Evolutionary conservation across 2,113 vertebrate species (phyloP).

Genomic region (Hyperopisus bebe): DNA sequence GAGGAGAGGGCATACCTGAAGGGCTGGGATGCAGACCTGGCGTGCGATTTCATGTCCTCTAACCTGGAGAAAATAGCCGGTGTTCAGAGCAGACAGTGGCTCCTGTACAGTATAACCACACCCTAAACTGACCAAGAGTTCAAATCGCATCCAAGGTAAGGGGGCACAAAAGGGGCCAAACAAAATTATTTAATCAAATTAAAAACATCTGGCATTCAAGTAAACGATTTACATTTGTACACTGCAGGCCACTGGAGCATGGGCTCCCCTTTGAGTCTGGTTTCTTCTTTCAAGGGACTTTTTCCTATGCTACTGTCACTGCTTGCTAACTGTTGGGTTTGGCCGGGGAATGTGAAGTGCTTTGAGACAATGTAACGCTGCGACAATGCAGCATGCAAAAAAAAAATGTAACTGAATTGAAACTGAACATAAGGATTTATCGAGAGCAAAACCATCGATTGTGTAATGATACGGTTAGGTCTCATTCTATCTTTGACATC

Average conservation of each 20-base stretch:
- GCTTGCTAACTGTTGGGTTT: too few relatives aligned
- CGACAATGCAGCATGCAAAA: too few relatives aligned
- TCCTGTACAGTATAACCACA: not conserved
- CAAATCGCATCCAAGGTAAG: not conserved
- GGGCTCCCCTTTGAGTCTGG: too few relatives aligned
- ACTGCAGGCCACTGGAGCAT: too few relatives aligned
- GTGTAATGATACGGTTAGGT: not conserved
- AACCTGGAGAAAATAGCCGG: slow-evolving; percentile 45
- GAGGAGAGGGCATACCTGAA: slow-evolving; percentile 66
- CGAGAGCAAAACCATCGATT: not conserved
- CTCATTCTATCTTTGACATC: not conserved
- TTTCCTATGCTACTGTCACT: too few relatives aligned
- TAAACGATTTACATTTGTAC: not conserved
- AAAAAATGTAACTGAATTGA: too few relatives aligned
- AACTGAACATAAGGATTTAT: not conserved
- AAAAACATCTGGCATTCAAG: too few relatives aligned
- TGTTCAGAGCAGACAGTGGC: not conserved
- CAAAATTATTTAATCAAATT: too few relatives aligned
- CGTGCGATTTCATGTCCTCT: slow-evolving; percentile 71
- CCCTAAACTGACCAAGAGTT: not conserved
- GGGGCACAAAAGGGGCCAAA: not conserved
- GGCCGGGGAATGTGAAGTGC: too few relatives aligned
- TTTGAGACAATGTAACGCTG: too few relatives aligned
- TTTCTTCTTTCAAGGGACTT: too few relatives aligned
- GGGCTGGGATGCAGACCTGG: slow-evolving; percentile 68